phyloP scores from a whole-genome alignment of 2,113 vertebrate species.

The Erythrolamprus reginae region DNA sequence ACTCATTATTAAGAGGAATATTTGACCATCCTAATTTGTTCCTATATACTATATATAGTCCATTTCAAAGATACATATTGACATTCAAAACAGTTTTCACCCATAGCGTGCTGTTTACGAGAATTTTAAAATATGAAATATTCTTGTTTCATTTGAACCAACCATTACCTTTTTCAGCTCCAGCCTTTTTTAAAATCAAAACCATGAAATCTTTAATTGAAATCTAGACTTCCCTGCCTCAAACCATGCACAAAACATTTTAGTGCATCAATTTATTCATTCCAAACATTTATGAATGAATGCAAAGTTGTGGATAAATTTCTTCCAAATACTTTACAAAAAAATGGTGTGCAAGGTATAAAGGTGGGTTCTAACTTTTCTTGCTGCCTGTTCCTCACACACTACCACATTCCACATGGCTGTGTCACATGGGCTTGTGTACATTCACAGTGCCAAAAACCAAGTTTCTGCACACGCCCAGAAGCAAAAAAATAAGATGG shows the following conservation, averaged over 20 bases:
- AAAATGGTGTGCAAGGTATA: not conserved
- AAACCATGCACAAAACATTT: not conserved
- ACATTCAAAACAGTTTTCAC: not conserved
- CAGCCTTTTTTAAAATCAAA: not conserved
- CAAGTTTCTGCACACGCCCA: too few species aligned
- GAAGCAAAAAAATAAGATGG: too few species aligned
- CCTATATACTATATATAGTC: not conserved
- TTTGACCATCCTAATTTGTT: not conserved
- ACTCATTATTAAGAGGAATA: not conserved
- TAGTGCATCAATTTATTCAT: not conserved
- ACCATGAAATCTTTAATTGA: not conserved
- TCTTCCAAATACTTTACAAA: constrained; percentile 3
- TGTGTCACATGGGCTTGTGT: too few species aligned
- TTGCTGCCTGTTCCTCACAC: too few species aligned
- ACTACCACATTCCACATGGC: too few species aligned
- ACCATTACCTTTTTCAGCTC: not conserved
- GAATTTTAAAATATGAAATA: not conserved
- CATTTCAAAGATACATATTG: not conserved
- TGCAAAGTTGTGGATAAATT: not conserved
- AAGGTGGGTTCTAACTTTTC: too few species aligned
- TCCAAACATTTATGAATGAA: not conserved
- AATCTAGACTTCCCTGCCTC: not conserved
- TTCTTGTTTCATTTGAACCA: not conserved
- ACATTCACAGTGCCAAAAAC: too few species aligned
- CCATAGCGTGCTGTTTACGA: not conserved